Percentiles rank a stretch among this genome's conserved stretches.
Evolutionary conservation across 2,113 vertebrate species (phyloP).

Genomic region (Arizona elegans): DNA sequence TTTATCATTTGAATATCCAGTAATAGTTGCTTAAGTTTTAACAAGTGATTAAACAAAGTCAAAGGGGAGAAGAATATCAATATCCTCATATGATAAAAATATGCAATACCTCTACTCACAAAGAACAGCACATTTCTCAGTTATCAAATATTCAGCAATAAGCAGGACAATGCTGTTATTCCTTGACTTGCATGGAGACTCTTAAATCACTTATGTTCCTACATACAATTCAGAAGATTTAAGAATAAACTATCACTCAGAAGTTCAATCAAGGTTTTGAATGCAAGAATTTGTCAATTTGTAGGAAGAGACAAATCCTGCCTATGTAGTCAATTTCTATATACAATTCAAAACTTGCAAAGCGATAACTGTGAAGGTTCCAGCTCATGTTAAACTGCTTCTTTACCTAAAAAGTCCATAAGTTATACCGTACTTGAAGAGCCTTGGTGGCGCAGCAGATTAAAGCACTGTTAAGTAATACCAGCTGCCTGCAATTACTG

Average conservation of each 20-base stretch:
- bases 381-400: background rate
- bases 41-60: background rate
- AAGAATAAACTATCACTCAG: background rate
- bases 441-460: background rate
- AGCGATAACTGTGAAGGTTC: background rate
- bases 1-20: background rate
- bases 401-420: background rate
- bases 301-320: background rate
- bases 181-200: background rate
- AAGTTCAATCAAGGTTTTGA: background rate
- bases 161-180: background rate
- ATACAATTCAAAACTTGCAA: background rate
- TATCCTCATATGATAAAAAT: background rate
- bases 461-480: too few relatives aligned
- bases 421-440: background rate
- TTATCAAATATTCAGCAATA: background rate
- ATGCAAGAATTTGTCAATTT: background rate
- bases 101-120: background rate
- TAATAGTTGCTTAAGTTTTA: background rate
- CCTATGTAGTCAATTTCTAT: background rate
- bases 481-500: too few relatives aligned
- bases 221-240: background rate
- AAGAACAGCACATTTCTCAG: background rate
- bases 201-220: background rate
- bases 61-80: background rate